Base-by-base conservation (phyloP, 2,113 vertebrate species). In the Zosterops hypoxanthus region DNA sequence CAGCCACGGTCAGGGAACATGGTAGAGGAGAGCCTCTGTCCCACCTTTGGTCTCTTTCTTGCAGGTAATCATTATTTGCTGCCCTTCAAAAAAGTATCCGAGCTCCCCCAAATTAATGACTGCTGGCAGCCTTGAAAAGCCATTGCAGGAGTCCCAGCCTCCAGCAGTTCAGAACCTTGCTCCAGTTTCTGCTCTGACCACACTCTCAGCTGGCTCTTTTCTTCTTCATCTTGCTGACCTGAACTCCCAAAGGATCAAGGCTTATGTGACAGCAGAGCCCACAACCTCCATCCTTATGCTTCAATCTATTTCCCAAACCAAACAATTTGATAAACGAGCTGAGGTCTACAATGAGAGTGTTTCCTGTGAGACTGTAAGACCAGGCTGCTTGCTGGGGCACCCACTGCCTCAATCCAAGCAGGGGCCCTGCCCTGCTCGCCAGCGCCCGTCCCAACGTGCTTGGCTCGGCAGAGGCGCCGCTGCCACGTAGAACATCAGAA, bases 131-230 rank as follows among this genome's bases (percentile, higher is more conserved):
- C 61, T 29, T 55, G 60, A 59, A 84, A 70, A 84, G 36, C 18
- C 4, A 1, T 5, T 36, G 33, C 55, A n/a, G 68, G 59, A 36
- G 7, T 33, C 73, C 21, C 55, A 3, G 1, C 12, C 31, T 50
- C 23, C 0, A 0, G 11, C 3, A 63, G 39, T 5, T 82, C 47
- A 66, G n/a, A 63, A 63, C 17, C 6, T 71, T 0, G 0, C 47
- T 33, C 34, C 50, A 86, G 33, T 56, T 82, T 56, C 34, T 79
- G 18, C 34, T 11, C 34, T 36, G 44, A 42, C 8, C 13, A 5
- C 28, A 12, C 23, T 42, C 41, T 42, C 39, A 53, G 13, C 28
- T 31, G 47, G 13, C 18, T 73, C 75, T 28, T 46, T 21, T 47
- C 17, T 55, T 46, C 47, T 49, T 25, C 2, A 0, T 8, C 24